Evolutionary conservation across 2,797 vertebrate species (phyloP).

Genomic region (Picus viridis): DNA sequence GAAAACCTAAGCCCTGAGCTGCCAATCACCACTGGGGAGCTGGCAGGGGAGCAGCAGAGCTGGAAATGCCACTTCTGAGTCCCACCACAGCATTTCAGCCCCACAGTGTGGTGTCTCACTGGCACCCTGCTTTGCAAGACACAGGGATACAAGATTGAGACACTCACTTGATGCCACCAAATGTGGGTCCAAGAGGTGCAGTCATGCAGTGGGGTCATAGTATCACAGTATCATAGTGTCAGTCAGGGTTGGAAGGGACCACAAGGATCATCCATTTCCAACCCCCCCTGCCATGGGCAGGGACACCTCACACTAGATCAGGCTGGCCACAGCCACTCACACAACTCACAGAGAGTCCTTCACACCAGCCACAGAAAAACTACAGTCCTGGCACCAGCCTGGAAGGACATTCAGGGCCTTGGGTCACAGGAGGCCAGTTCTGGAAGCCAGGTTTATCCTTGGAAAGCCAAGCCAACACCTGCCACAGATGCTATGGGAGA

Average conservation of each 20-base stretch:
- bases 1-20: neutral
- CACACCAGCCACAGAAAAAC: neutral
- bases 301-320: no score
- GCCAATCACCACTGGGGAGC: neutral
- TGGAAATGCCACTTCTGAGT: neutral
- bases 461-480: neutral
- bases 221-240: no score
- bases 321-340: no score
- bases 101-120: neutral
- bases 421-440: neutral
- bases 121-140: neutral
- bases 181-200: neutral
- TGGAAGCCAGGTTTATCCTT: neutral
- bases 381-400: neutral
- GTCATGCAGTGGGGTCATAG: rapidly evolving
- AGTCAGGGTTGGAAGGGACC: no score
- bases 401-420: neutral
- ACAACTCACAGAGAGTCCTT: neutral
- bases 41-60: neutral
- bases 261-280: no score
- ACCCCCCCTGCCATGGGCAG: no score
- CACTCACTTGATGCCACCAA: rapidly evolving
- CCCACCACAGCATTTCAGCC: neutral
- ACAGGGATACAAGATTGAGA: neutral
- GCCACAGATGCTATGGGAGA: neutral